Evolutionary conservation across 2,113 vertebrate genomes (phyloP), one percentile per base, ranked within the genome.

Genomic region (Genyomyrus donnyi): DNA sequence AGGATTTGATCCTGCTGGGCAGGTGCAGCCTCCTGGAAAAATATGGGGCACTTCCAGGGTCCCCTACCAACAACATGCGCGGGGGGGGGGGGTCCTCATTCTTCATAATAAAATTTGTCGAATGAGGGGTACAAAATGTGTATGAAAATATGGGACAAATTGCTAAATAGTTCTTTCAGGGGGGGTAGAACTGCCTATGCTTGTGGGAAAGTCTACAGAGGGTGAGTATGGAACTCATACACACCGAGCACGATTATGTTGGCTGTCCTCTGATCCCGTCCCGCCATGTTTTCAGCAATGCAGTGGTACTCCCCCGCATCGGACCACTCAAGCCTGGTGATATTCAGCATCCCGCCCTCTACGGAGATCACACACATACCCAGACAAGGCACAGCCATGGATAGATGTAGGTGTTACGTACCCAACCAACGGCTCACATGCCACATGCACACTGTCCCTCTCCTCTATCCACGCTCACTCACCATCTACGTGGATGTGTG

Each of bases 291-390:
- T 91, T 95, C 93, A 46, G 95, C 96, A 4, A 91, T 94, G 42
- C 96, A 96, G 89, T 89, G 93, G 90, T 96, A 96, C 13, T 95
- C 93, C n/a, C 96, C 96, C 49, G 91, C 90, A 58, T 96, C 94
- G 17, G 92, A 91, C 66, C 39, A n/a, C 53, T 94, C 92, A 62
- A 95, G 92, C 3, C 50, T 92, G 35, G 92, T 91, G 90, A 96
- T 93, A 49, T 93, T 93, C 49, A 96, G 92, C 21, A 93, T 90
- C 88, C 95, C 95, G 42, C 92, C 92, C 85, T 92, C 94, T 96
- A 27, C 24, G 88, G 1, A 39, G 24, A 19, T 9, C 50, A 56
- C 27, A 87, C 31, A 85, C 48, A 83, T 5, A 80, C 88, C 74
- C 24, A 62, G 56, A 9, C 7, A 62, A n/a, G 56, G 1, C 52